Percentiles rank a stretch among this genome's conserved stretches.
Conservation (phyloP, 2,797 vertebrate genomes). For the Adrianichthys oophorus region DNA sequence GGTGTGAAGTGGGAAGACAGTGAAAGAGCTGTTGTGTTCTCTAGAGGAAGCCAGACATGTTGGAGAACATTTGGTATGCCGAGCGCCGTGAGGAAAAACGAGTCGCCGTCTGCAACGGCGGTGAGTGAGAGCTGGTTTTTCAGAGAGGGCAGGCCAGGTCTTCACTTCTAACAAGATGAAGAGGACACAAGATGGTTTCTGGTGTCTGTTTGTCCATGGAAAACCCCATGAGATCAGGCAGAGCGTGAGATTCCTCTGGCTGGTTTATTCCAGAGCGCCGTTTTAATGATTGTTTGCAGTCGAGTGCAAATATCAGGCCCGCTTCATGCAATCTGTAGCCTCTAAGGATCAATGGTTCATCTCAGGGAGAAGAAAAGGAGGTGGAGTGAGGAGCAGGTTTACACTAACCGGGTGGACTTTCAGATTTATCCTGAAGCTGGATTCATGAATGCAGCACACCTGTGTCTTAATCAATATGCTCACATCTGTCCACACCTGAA, state of each 20-base stretch:
- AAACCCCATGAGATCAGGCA: slow-evolving; percentile 31
- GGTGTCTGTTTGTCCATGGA: slow-evolving; percentile 37
- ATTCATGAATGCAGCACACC: not conserved
- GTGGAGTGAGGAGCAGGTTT: not conserved
- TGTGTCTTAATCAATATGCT: not conserved
- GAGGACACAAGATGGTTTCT: slow-evolving; percentile 27
- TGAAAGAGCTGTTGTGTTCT: slow-evolving; percentile 53
- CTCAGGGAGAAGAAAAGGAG: slow-evolving; percentile 59
- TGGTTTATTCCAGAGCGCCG: slow-evolving; percentile 21
- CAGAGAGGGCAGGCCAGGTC: slow-evolving; percentile 27
- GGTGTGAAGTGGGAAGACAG: slow-evolving; percentile 66
- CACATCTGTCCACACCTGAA: not conserved
- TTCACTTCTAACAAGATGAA: slow-evolving; percentile 37
- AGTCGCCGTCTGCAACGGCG: slow-evolving; percentile 23
- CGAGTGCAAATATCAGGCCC: slow-evolving; percentile 63
- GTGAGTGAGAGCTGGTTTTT: slow-evolving; percentile 46
- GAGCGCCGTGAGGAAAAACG: slow-evolving; percentile 35
- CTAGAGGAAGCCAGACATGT: slow-evolving; percentile 62
- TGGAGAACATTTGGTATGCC: slow-evolving; percentile 62
- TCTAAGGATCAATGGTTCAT: slow-evolving; percentile 61
- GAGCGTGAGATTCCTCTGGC: slow-evolving; percentile 4
- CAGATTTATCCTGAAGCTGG: not conserved
- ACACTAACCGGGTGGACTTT: not conserved
- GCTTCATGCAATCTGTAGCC: slow-evolving; percentile 51
- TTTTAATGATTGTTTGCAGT: slow-evolving; percentile 55